Conservation (phyloP, 1,140 invertebrate species). For the Trichomalopsis sarcophagae region DNA sequence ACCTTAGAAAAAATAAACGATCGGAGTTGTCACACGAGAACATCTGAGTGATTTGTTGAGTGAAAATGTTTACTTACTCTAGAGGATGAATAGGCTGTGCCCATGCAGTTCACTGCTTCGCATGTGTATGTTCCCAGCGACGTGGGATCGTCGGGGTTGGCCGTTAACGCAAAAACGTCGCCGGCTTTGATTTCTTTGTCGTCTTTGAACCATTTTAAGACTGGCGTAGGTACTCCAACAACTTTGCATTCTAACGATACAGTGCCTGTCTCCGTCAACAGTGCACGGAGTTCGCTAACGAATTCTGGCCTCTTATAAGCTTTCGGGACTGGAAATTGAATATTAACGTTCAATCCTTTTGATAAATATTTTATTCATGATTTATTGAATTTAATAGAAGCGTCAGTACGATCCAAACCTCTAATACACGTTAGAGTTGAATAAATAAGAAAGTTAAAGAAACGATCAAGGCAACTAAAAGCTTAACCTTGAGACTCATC, state of each 20-base stretch:
- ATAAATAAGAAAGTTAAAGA: too few species aligned
- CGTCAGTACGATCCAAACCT: too few species aligned
- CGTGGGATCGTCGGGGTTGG: constrained; percentile 86
- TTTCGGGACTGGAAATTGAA: constrained; percentile 83
- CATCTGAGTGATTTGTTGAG: not conserved
- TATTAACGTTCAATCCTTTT: not conserved
- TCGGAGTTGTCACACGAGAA: not conserved
- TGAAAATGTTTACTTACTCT: constrained; percentile 68
- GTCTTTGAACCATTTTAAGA: constrained; percentile 89
- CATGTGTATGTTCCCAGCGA: constrained; percentile 90
- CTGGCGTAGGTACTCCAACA: constrained; percentile 88
- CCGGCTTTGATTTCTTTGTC: constrained; percentile 90
- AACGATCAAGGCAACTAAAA: too few species aligned
- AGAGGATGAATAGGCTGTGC: constrained; percentile 86
- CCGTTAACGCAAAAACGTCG: constrained; percentile 89
- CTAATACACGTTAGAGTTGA: too few species aligned
- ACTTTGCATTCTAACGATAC: constrained; percentile 93
- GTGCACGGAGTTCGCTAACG: constrained; percentile 85
- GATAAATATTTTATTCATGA: too few species aligned
- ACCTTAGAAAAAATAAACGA: constrained; percentile 68
- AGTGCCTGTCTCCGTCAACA: constrained; percentile 90
- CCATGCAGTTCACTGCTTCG: constrained; percentile 91
- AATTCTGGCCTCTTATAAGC: constrained; percentile 92
- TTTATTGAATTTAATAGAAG: too few species aligned
- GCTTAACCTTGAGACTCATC: too few species aligned